A percentile compares a stretch with the other conserved stretches of the same genome.
Conservation (phyloP, 2,888 invertebrate species). For the Autographa pulchrina region DNA sequence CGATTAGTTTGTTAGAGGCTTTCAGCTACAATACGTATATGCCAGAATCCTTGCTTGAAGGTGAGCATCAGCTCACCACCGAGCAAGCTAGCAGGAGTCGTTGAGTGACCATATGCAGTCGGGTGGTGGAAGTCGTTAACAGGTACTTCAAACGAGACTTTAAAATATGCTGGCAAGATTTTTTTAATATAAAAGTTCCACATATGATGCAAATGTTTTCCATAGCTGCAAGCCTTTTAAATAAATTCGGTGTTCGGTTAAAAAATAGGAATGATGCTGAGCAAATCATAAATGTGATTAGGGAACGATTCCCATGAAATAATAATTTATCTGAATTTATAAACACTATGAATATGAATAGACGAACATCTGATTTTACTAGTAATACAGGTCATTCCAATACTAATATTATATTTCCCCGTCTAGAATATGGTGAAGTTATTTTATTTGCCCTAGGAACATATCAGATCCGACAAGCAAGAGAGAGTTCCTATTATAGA, state of each 20-base stretch:
- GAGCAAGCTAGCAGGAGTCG: constrained; percentile 14
- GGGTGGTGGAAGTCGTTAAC: constrained; percentile 16
- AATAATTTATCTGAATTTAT: too few relatives aligned
- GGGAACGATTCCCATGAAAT: too few relatives aligned
- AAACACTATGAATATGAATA: too few relatives aligned
- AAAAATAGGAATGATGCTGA: too few relatives aligned
- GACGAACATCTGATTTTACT: too few relatives aligned
- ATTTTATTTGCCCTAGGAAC: constrained; percentile 12
- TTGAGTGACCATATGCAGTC: constrained; percentile 13
- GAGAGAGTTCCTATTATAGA: constrained; percentile 9
- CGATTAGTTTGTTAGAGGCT: too few relatives aligned
- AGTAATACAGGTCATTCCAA: too few relatives aligned
- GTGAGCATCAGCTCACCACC: constrained; percentile 20
- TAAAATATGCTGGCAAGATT: constrained; percentile 18
- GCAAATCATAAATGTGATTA: too few relatives aligned
- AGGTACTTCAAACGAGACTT: constrained; percentile 3
- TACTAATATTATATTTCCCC: too few relatives aligned
- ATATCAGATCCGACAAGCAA: constrained; percentile 5
- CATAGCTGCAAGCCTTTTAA: constrained; percentile 32
- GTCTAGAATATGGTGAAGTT: neutral
- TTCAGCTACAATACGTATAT: neutral
- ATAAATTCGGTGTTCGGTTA: constrained; percentile 28
- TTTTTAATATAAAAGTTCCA: constrained; percentile 26
- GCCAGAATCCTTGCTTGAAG: constrained; percentile 14
- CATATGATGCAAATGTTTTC: constrained; percentile 27